Conservation (phyloP, 2,888 invertebrate genomes). For the Drepanosiphum platanoidis region DNA sequence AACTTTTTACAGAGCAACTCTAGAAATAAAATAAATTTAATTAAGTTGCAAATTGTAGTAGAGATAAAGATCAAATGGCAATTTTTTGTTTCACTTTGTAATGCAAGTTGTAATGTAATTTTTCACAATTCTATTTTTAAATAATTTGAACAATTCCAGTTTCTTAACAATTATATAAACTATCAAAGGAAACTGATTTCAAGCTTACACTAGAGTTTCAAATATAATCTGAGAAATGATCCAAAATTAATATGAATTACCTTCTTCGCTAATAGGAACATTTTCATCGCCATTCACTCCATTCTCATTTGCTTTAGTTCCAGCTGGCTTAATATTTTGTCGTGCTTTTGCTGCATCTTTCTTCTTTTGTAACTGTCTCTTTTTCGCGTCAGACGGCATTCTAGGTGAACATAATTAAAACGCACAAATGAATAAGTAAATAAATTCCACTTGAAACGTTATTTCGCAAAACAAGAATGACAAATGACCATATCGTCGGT, state of each 20-base stretch:
- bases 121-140: too few relatives aligned
- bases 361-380: conserved; percentile 96
- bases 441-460: background rate
- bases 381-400: conserved; percentile 99
- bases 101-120: too few relatives aligned
- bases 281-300: conserved; percentile 59
- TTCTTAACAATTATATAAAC: too few relatives aligned
- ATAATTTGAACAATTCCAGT: too few relatives aligned
- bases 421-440: background rate
- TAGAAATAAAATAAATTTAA: conserved; percentile 66
- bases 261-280: conserved; percentile 64
- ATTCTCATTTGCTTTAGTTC: conserved; percentile 64
- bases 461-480: background rate
- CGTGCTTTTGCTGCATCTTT: conserved; percentile 90
- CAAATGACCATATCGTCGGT: too few relatives aligned
- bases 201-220: too few relatives aligned
- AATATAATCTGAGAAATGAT: too few relatives aligned
- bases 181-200: too few relatives aligned
- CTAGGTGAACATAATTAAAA: conserved; percentile 12
- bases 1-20: conserved; percentile 87
- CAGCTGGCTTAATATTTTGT: conserved; percentile 67
- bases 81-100: too few relatives aligned
- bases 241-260: conserved; percentile 71
- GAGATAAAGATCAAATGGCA: background rate
- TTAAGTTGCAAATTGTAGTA: background rate